Base-by-base conservation (phyloP, 2,113 vertebrate species). In the Anguilla rostrata region DNA sequence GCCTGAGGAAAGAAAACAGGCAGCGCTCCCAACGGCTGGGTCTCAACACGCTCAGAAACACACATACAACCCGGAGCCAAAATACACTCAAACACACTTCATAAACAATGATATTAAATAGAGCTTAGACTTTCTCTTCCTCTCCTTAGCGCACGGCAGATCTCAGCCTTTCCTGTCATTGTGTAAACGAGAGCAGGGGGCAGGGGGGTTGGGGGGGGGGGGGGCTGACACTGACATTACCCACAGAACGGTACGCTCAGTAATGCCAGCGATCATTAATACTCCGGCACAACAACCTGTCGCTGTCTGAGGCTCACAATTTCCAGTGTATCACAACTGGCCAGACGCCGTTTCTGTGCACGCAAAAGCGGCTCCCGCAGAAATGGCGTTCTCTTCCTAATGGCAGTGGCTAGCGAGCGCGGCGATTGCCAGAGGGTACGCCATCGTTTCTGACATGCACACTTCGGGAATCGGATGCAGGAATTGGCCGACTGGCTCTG, bases 121-220 rank as follows among this genome's bases (percentile, higher is more conserved):
- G 71, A 75, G 71, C 71, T 34, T 66, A 66, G n/a, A 75, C 71
- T 75, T 75, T 75, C 71, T 75, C 71, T 75, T 34, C 71, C 71
- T 41, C 39, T 49, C 83, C 66, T 29, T 40, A 0, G 39, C 8
- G 22, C 22, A 1, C 3, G 3, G 60, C 3, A 66, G 41, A 18
- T 39, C 57, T 75, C 60, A n/a, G 84, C 66, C 63, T 49, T 84
- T 84, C 84, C 84, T 84, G 66, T 29, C 26, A 84, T 84, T 84
- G 84, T 84, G 41, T 49, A 39, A 40, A 12, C n/a, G 83, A 84
- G 63, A 26, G 83, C 1, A 3, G 60, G 6, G 60, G 4, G 20
- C 26, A 20, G 57, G 14, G 60, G 18, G 60, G 60, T 56, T 5
- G 18, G 60, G 5, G 60, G 3, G 18, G 22, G 60, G 57, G 12